A percentile compares a stretch with the other conserved stretches of the same genome.
These are phyloP conservation scores for Dysidea cf. avara DNA, from an alignment of 37 sponge, comb jelly and placozoan species.

Conservation along the genomic window DNA sequence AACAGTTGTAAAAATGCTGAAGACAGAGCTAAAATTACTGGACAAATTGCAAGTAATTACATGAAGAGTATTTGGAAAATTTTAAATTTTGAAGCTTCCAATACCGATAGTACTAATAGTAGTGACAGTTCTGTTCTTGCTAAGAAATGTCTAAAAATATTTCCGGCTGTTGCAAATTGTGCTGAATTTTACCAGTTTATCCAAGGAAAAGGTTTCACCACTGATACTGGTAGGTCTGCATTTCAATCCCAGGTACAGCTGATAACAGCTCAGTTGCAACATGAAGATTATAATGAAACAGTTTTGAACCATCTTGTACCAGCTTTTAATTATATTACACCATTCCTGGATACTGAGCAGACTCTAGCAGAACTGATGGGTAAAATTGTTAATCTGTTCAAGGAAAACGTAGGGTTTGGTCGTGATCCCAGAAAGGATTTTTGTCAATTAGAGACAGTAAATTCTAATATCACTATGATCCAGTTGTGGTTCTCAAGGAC, in stretches of 20 bases:
- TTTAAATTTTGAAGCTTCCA: conserved; percentile 11
- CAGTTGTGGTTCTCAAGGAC: conserved; percentile 52
- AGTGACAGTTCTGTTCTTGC: too few relatives aligned
- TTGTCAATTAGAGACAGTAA: conserved; percentile 67
- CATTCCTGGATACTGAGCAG: conserved; percentile 44
- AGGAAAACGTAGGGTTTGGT: conserved; percentile 21
- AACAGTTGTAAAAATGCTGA: conserved; percentile 1
- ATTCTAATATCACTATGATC: conserved; percentile 44
- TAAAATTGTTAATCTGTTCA: conserved; percentile 24
- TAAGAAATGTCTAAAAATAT: conserved; percentile 27
- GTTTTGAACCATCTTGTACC: conserved; percentile 61
- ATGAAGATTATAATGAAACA: conserved; percentile 76
- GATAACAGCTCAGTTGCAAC: conserved; percentile 72
- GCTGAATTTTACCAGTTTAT: conserved; percentile 53
- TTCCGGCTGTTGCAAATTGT: conserved; percentile 37
- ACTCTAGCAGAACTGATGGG: conserved; percentile 52
- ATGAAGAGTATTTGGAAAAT: conserved; percentile 27
- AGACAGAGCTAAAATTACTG: conserved; percentile 34
- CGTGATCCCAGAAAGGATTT: conserved; percentile 10
- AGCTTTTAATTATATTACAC: conserved; percentile 44
- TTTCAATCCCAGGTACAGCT: conserved; percentile 57
- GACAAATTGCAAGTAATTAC: conserved; percentile 36
- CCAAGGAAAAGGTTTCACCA: not conserved
- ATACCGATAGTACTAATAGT: too few relatives aligned
- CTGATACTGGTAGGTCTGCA: conserved; percentile 9